Base-by-base conservation (phyloP, 2,888 invertebrate genomes). In the Holacanthella duospinosa region DNA sequence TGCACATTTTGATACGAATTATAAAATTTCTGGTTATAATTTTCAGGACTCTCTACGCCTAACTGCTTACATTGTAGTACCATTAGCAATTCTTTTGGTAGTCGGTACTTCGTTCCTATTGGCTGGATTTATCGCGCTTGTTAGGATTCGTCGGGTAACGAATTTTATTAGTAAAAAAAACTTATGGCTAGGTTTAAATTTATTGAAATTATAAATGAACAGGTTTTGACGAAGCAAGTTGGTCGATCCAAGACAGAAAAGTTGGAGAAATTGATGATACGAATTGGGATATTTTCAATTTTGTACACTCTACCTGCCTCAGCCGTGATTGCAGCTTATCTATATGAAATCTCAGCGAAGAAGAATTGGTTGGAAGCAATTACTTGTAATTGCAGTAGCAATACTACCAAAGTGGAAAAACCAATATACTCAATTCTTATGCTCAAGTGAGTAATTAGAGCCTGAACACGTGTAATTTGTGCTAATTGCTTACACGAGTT, bases 221-320 rank as follows among this genome's bases (percentile, higher is more conserved):
- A 66, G 68, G 68, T 67, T 2, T 64, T 68, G 28, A 65, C 68
- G 1, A 21, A 60, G 24, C 67, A 67, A 55, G 86, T 86, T 60
- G 87, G 87, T 66, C 86, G 88, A 62, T 86, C 86, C 61, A 92
- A 92, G 77, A 89, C 92, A 1, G 91, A 93, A 79, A 93, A 88
- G 77, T 81, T 95, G 64, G 94, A 94, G 79, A 93, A 93, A 77
- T 82, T 95, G 64, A 95, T 95, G 93, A 93, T 93, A 75, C 84
- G 94, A 66, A 94, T 95, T 77, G 94, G 94, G 66, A 89, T 92
- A 74, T 92, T 92, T 81, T 91, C 92, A 78, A 91, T 95, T 66
- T 82, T 95, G 66, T 95, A 95, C 81, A 93, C 94, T 56, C 87
- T 92, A 70, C 92, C 92, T 61, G 74, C 74, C 2, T 67, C 72